Percentiles rank a stretch among this genome's conserved stretches.
Evolutionary conservation across 2,797 vertebrate species (phyloP).

Genomic region (Falco columbarius): DNA sequence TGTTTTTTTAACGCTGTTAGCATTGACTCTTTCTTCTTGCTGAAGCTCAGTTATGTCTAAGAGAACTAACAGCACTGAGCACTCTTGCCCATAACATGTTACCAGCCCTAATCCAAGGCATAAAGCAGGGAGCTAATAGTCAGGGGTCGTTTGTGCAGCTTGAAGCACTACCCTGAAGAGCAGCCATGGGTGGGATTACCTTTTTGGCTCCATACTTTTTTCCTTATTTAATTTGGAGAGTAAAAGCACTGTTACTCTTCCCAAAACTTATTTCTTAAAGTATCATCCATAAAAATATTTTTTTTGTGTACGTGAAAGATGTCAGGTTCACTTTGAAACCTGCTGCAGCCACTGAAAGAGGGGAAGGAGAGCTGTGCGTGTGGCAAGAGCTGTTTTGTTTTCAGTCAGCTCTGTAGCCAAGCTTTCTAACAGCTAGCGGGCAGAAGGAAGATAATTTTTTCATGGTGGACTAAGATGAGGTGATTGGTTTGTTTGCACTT

Average conservation of each 20-base stretch:
- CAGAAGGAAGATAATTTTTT: not conserved
- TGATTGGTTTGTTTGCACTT: accelerated
- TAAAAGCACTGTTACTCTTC: not conserved
- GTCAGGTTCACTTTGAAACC: not conserved
- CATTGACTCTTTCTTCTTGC: not conserved
- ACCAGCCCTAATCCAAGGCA: not conserved
- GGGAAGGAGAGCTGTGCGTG: not conserved
- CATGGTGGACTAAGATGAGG: not conserved
- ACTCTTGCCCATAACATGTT: accelerated
- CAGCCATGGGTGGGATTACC: not conserved
- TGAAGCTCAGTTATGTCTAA: not conserved
- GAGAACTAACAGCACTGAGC: not conserved
- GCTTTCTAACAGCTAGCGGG: not conserved
- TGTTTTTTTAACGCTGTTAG: not conserved
- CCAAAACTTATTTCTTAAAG: not conserved
- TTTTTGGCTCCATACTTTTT: not conserved
- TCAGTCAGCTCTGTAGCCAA: not conserved
- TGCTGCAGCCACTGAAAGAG: not conserved
- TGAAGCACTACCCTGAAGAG: not conserved
- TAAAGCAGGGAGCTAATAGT: not conserved
- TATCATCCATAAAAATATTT: not conserved
- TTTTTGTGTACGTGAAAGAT: accelerated
- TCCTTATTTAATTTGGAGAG: not conserved
- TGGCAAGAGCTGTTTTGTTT: not conserved
- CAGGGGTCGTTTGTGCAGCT: not conserved